Conservation (phyloP, 2,888 invertebrate species). For the Chrysomela aeneicollis region DNA sequence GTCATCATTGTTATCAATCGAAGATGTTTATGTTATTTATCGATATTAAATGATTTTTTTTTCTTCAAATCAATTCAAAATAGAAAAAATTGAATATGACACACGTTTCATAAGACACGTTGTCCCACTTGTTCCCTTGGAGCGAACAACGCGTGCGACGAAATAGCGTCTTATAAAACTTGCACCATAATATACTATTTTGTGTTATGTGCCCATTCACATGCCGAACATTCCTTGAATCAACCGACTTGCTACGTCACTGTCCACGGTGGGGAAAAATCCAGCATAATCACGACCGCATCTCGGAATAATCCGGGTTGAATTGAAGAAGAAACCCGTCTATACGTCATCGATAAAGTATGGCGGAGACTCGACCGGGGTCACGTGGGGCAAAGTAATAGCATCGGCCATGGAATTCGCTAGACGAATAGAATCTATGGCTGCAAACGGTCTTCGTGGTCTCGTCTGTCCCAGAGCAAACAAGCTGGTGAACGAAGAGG, state of each 20-base stretch:
- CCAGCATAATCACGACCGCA: slow-evolving; percentile 49
- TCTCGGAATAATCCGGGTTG: slow-evolving; percentile 48
- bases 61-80: no score
- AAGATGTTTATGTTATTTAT: no score
- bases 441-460: slow-evolving; percentile 3
- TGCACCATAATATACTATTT: no score
- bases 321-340: slow-evolving; percentile 54
- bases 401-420: slow-evolving; percentile 40
- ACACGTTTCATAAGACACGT: no score
- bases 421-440: slow-evolving; percentile 35
- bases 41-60: no score
- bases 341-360: slow-evolving; percentile 53
- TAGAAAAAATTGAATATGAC: no score
- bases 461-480: slow-evolving; percentile 9
- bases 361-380: slow-evolving; percentile 47
- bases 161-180: no score
- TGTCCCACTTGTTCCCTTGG: no score
- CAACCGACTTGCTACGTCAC: slow-evolving; percentile 24
- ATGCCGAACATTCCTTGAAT: no score
- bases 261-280: slow-evolving; percentile 39
- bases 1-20: no score
- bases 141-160: no score
- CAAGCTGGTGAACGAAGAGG: slow-evolving; percentile 1
- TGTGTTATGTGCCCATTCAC: no score
- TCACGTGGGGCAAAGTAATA: slow-evolving; percentile 49